Percentiles rank a stretch among this genome's conserved stretches.
Conservation (phyloP, 2,888 invertebrate genomes). For the Calephelis perditalis region DNA sequence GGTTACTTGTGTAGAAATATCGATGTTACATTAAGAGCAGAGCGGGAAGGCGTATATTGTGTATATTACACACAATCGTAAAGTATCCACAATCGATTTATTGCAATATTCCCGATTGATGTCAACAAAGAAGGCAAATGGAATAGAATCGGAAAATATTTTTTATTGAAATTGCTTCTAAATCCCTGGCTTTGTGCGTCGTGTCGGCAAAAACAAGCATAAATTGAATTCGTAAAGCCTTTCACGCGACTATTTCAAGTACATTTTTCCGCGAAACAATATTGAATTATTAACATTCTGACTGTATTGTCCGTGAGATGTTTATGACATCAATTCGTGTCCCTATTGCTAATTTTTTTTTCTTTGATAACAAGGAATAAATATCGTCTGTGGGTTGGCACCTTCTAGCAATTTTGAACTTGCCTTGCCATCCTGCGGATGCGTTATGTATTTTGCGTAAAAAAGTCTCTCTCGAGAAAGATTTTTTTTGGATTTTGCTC, state of each 20-base stretch:
- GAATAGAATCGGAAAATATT: conserved; percentile 23
- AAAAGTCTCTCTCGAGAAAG: no score
- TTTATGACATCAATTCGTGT: neutral
- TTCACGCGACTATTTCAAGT: conserved; percentile 23
- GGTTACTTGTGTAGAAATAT: no score
- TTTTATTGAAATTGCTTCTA: conserved; percentile 49
- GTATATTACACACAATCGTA: no score
- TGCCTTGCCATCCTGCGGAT: no score
- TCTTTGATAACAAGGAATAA: no score
- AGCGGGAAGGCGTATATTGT: no score
- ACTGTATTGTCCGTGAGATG: neutral
- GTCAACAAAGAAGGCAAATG: conserved; percentile 23
- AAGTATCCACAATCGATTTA: neutral
- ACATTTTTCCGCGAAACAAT: conserved; percentile 19
- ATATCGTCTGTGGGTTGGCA: no score
- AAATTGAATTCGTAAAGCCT: conserved; percentile 46
- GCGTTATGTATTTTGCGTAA: no score
- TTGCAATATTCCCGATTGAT: conserved; percentile 24
- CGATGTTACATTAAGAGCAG: no score
- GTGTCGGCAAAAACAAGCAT: conserved; percentile 37
- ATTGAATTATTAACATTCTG: conserved; percentile 19
- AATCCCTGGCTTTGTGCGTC: conserved; percentile 46
- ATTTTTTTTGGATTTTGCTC: no score
- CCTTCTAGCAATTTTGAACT: no score
- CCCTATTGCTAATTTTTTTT: no score